Conservation (phyloP, 2,888 invertebrate species). For the Holacanthella duospinosa region DNA sequence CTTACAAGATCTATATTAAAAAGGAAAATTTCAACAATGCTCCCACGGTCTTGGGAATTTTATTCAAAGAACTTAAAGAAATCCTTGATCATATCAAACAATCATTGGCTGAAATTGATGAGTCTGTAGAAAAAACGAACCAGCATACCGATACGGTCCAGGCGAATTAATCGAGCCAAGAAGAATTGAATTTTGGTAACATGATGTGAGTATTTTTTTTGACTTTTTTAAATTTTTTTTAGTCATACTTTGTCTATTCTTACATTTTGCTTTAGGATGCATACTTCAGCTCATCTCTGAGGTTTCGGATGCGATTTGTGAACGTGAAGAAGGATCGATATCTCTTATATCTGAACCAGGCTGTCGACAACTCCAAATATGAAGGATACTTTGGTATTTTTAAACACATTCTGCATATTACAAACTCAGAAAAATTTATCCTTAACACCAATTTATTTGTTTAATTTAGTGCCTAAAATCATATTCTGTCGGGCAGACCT, state of each 20-base stretch:
- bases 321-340: not conserved
- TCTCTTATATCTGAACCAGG: not conserved
- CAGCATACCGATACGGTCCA: not conserved
- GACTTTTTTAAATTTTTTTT: no score
- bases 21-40: not conserved
- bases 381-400: not conserved
- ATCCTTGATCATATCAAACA: not conserved
- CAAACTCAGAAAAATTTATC: not conserved
- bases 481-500: not conserved
- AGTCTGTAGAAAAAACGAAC: not conserved
- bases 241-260: no score
- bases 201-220: no score
- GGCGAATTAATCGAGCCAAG: not conserved
- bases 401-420: no score
- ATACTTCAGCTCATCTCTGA: not conserved
- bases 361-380: not conserved
- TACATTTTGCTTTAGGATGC: no score
- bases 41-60: not conserved
- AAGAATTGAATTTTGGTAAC: not conserved
- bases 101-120: not conserved
- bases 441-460: not conserved
- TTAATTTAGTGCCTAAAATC: not conserved
- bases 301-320: not conserved
- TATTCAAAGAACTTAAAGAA: no score
- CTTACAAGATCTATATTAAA: not conserved